Evolutionary conservation across 2,113 vertebrate species (phyloP), one percentile per base, ranked within the genome.

Genomic region (Pogonocichla stellata): DNA sequence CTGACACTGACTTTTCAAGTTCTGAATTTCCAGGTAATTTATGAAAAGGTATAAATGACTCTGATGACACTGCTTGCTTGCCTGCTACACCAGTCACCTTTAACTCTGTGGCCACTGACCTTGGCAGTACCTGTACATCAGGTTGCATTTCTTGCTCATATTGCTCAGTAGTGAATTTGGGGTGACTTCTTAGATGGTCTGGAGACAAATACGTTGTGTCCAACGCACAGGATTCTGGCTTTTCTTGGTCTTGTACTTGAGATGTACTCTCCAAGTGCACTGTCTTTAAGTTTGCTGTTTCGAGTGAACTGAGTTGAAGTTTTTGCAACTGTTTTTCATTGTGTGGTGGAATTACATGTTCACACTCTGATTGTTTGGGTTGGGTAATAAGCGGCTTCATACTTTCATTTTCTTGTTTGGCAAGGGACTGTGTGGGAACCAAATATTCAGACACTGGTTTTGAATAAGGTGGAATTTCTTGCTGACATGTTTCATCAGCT

Each of bases 371-470:
- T 53, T 96, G 92, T 83, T 72, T 25, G 19, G 50, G 80, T 31
- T 94, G 92, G 31, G 81, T 48, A 67, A 18, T 77, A 88, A 40
- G 20, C 65, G 80, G 12, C 66, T 75, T 28, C 5, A 45, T 70
- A 62, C 71, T 89, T 93, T 80, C 58, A 71, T 89, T 69, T 88
- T 97, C 66, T 66, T 77, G n/a, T 87, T 97, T 78, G 69, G 28
- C 34, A 70, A 34, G 12, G 14, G 82, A 43, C 16, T 1, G 1
- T 43, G 60, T 61, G 2, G 66, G 70, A 96, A 87, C 38, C 29
- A 73, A 82, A 65, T 71, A 73, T 60, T 95, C 74, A 34, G 95
- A 92, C 29, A 9, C 24, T 80, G 56, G 61, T 34, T 84, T 90
- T 82, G 79, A 40, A 70, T 93, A 56, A 79, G 81, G 28, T 66